These are phyloP conservation scores for Coregonus clupeaformis DNA, from an alignment of 2,113 vertebrate species.

Conservation along the genomic window DNA sequence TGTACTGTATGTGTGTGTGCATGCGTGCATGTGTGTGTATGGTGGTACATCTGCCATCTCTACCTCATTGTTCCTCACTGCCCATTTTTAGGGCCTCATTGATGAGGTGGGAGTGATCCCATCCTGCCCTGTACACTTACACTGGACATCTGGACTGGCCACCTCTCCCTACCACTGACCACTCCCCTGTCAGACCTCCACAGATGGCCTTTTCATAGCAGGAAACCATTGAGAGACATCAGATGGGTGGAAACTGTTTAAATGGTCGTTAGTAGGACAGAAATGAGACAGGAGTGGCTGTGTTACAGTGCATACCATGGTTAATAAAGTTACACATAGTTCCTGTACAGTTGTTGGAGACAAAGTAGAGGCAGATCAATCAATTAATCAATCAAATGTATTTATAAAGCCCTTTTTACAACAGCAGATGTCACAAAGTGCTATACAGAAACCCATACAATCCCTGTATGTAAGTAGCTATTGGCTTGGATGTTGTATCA, in stretches of 20 bases:
- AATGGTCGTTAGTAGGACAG: background rate
- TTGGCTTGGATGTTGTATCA: too few relatives aligned
- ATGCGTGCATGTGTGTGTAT: background rate
- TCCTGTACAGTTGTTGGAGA: too few relatives aligned
- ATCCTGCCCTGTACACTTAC: background rate
- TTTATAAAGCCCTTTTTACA: too few relatives aligned
- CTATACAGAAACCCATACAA: too few relatives aligned
- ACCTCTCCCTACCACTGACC: background rate
- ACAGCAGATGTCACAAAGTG: too few relatives aligned
- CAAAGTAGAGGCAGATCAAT: too few relatives aligned
- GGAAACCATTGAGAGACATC: background rate
- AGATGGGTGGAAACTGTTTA: background rate
- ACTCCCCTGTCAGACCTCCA: constrained; percentile 6
- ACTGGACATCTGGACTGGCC: constrained; percentile 34
- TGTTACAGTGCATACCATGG: too few relatives aligned
- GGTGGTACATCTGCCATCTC: constrained; percentile 19
- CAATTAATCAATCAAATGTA: too few relatives aligned
- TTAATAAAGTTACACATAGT: too few relatives aligned
- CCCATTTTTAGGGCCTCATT: constrained; percentile 15
- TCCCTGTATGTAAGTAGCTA: background rate
- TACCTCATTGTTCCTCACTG: constrained; percentile 14
- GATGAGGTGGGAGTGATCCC: constrained; percentile 26
- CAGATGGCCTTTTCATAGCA: constrained; percentile 38
- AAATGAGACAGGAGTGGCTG: too few relatives aligned
- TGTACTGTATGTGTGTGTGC: constrained; percentile 1